A percentile compares a stretch with the other conserved stretches of the same genome.
phyloP scores from a whole-genome alignment of 1,140 invertebrate species.

The Luehdorfia chinensis region DNA sequence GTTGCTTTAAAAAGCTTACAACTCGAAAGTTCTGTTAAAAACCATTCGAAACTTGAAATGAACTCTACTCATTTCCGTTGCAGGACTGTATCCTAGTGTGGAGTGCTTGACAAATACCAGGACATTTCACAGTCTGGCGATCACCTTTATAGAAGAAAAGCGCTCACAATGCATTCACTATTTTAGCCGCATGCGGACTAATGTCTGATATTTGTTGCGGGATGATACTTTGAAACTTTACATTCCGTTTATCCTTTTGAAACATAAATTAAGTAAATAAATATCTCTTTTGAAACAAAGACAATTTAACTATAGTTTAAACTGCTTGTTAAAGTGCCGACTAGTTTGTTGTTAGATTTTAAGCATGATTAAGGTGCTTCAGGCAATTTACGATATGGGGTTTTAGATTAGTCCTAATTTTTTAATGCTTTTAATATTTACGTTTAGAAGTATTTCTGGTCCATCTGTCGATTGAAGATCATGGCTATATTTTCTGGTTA shows the following conservation, averaged over 20 bases:
- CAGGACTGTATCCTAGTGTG: not conserved
- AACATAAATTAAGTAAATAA: slow-evolving; percentile 2
- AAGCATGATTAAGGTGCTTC: slow-evolving; percentile 2
- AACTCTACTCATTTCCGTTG: slow-evolving; percentile 8
- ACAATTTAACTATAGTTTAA: not conserved
- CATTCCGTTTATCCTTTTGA: not conserved
- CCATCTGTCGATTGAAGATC: too few relatives aligned
- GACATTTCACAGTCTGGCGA: slow-evolving; percentile 65
- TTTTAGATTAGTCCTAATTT: too few relatives aligned
- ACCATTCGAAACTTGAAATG: slow-evolving; percentile 15
- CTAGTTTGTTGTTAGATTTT: slow-evolving; percentile 11
- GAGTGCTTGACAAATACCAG: slow-evolving; percentile 53
- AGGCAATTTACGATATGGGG: too few relatives aligned
- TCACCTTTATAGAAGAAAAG: slow-evolving; percentile 36
- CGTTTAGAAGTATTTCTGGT: too few relatives aligned
- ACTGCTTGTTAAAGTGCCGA: not conserved
- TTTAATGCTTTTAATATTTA: too few relatives aligned
- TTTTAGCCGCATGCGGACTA: slow-evolving; percentile 24
- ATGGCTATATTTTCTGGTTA: too few relatives aligned
- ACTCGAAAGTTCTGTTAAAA: slow-evolving; percentile 12
- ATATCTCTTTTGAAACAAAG: not conserved
- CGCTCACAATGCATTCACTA: slow-evolving; percentile 27
- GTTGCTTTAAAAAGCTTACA: too few relatives aligned
- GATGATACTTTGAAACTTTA: slow-evolving; percentile 15
- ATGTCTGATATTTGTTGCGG: slow-evolving; percentile 28